phyloP scores from a whole-genome alignment of 2,113 vertebrate genomes.

The Tetrax tetrax region DNA sequence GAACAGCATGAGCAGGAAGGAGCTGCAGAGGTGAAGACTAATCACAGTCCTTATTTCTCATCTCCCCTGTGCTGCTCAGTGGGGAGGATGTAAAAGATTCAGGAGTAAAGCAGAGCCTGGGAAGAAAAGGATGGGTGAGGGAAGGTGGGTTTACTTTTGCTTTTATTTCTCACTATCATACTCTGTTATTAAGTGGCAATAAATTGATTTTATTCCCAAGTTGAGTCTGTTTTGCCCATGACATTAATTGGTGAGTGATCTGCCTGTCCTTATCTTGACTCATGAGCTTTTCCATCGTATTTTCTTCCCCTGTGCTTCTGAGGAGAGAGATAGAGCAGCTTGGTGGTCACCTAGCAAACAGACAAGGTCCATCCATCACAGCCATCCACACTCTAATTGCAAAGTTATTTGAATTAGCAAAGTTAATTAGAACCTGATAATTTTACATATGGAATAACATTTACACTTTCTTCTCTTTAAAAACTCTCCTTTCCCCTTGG shows the following conservation, averaged over 20 bases:
- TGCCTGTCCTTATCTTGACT: background rate
- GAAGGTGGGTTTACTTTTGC: background rate
- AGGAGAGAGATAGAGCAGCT: background rate
- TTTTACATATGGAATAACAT: background rate
- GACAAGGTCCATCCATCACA: background rate
- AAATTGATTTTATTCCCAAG: background rate
- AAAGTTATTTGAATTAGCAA: background rate
- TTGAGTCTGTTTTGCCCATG: background rate
- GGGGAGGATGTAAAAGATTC: background rate
- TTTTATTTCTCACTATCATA: background rate
- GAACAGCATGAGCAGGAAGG: background rate
- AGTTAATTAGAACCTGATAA: background rate
- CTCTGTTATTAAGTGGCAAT: background rate
- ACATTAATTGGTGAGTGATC: background rate
- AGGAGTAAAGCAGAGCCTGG: background rate
- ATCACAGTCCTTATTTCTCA: background rate
- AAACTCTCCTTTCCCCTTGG: background rate
- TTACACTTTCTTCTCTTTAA: background rate
- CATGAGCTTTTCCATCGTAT: background rate
- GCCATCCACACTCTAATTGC: background rate
- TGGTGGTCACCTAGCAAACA: background rate
- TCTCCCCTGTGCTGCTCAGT: background rate
- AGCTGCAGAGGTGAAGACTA: background rate
- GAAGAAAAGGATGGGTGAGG: background rate
- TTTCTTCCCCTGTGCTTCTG: background rate